phyloP scores from a whole-genome alignment of 2,113 vertebrate genomes.

The Mesembrinibis cayennensis region DNA sequence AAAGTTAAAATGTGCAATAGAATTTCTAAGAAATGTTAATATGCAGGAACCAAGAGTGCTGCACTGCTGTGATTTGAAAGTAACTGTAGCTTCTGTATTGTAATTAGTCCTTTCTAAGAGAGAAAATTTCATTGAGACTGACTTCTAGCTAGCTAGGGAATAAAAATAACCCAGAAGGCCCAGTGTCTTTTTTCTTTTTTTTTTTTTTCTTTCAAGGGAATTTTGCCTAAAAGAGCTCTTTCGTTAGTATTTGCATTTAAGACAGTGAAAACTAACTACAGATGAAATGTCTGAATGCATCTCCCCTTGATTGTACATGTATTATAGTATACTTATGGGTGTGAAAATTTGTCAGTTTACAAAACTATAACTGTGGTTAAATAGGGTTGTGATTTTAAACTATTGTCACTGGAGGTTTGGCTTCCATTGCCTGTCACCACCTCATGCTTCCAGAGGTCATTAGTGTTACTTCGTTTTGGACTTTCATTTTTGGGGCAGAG shows the following conservation, averaged over 20 bases:
- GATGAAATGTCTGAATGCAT: background rate
- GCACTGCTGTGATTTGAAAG: background rate
- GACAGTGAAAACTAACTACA: background rate
- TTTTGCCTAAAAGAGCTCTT: background rate
- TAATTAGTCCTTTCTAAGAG: background rate
- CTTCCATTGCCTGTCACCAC: background rate
- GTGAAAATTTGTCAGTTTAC: background rate
- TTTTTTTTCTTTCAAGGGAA: background rate
- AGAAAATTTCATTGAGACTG: background rate
- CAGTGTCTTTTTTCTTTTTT: background rate
- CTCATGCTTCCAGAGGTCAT: background rate
- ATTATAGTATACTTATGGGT: background rate
- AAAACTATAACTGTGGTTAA: background rate
- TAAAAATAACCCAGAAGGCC: background rate
- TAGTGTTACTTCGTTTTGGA: background rate
- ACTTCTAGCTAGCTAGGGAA: background rate
- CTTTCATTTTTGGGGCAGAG: background rate
- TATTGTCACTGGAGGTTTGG: background rate
- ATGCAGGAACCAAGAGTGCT: background rate
- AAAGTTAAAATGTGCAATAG: conserved; percentile 30
- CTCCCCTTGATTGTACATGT: background rate
- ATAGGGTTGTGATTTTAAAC: background rate
- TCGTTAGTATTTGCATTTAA: background rate
- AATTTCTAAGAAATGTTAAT: conserved; percentile 40
- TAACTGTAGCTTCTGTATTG: background rate